Base-by-base conservation (phyloP, 2,888 invertebrate species). In the Eupelmus urozonus region DNA sequence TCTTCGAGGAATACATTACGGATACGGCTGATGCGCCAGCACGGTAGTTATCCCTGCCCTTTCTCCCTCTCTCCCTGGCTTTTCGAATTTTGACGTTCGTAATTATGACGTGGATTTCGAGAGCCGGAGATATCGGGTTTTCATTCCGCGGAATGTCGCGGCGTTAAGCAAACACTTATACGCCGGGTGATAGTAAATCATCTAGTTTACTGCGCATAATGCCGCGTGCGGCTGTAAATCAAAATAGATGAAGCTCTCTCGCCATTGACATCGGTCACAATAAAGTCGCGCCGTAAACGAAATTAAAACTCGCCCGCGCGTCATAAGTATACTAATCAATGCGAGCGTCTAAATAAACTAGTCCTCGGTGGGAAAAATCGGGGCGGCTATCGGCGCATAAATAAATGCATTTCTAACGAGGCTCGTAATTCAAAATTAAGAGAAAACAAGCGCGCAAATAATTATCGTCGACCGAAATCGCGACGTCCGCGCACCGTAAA, bases 1-100 rank as follows among this genome's bases (percentile, higher is more conserved):
- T 85, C 85, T 83, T 86, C 86, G 85, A 85, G 82, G 86, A 87
- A 87, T 87, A 86, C 83, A 86, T 88, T 87, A 87, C 71, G 67
- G 55, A 69, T 72, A 66, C 5, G 16, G 11, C n/a, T n/a, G n/a
- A n/a, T 1, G 2, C 23, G 23, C 13, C 23, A 16, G 25, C 25
- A 16, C 25, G 55, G 34, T 51, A 53, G 51, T 27, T 75, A 13
- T n/a, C n/a, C 5, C 34, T 7, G 0, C 7, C 18, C 20, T 57
- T 25, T 25, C 51, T 76, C 16, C 23, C 20, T 23, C 45, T 18
- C 27, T 29, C 53, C 62, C n/a, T n/a, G n/a, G n/a, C n/a, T 45
- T 57, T 51, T 9, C 34, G 27, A 76, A 76, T 72, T 76, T 66
- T 25, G 53, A 65, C 65, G 51, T 60, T 29, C 4, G 40, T 40